phyloP scores from a whole-genome alignment of 2,797 vertebrate species.

The Prionace glauca region DNA sequence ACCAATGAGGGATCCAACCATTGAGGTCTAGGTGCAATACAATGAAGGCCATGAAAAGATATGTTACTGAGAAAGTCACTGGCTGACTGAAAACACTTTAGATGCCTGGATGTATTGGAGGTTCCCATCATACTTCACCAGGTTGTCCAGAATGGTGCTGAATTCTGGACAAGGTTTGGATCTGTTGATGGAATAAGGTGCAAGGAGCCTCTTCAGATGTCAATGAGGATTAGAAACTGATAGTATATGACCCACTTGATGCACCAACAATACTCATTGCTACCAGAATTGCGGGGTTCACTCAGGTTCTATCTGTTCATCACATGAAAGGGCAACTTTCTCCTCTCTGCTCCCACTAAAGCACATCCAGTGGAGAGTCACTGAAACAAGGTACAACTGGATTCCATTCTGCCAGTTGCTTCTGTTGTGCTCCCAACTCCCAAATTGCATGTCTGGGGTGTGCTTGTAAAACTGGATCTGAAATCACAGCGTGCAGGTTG shows the following conservation, averaged over 20 bases:
- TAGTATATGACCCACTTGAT: no score
- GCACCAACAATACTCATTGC: no score
- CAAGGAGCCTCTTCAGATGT: not conserved
- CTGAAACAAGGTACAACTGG: not conserved
- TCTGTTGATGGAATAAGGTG: not conserved
- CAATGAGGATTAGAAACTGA: no score
- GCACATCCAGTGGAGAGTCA: no score
- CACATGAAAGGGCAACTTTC: no score
- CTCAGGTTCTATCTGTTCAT: no score
- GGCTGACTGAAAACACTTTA: not conserved
- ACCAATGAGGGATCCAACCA: no score
- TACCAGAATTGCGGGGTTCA: no score
- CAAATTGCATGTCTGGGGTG: not conserved
- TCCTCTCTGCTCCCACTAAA: no score
- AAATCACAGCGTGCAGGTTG: no score
- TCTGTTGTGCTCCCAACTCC: not conserved
- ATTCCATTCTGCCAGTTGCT: not conserved
- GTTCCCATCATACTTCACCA: not conserved
- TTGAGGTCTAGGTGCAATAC: not conserved
- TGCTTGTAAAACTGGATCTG: no score
- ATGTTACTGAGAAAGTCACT: no score
- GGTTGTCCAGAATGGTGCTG: not conserved
- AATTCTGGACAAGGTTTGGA: not conserved
- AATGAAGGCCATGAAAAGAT: not conserved
- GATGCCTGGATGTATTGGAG: not conserved